phyloP scores from a whole-genome alignment of 2,113 vertebrate genomes.

The Peucedramus taeniatus region DNA sequence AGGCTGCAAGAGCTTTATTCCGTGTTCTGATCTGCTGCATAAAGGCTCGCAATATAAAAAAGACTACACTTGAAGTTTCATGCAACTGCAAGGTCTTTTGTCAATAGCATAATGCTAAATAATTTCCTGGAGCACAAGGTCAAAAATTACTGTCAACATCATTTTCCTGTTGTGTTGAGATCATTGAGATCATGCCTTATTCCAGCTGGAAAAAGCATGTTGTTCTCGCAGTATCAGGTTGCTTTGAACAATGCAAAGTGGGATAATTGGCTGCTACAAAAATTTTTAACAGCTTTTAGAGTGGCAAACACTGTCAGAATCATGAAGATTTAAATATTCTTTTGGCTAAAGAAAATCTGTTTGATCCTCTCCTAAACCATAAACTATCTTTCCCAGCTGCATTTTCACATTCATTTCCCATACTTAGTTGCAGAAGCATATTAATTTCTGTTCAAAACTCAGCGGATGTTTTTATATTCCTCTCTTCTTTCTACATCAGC shows the following conservation, averaged over 20 bases:
- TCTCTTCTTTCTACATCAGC: background rate
- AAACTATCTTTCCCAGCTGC: background rate
- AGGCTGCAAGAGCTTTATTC: background rate
- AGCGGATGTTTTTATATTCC: background rate
- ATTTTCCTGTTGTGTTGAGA: background rate
- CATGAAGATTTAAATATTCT: background rate
- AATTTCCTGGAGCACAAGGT: constrained; percentile 3
- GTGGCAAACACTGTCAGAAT: background rate
- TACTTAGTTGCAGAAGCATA: background rate
- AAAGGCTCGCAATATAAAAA: background rate
- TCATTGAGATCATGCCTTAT: constrained; percentile 10
- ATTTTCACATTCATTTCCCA: background rate
- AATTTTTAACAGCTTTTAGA: background rate
- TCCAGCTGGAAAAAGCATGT: background rate
- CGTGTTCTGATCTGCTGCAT: background rate
- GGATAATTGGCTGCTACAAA: background rate
- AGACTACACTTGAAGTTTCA: background rate
- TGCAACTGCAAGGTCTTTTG: background rate
- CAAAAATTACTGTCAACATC: background rate
- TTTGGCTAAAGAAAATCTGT: background rate
- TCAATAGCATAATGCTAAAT: background rate
- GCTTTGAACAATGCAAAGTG: background rate
- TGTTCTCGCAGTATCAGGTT: background rate
- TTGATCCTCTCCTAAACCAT: background rate
- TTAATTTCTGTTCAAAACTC: background rate